phyloP scores from a whole-genome alignment of 2,113 vertebrate genomes.

The Barbus barbus region DNA sequence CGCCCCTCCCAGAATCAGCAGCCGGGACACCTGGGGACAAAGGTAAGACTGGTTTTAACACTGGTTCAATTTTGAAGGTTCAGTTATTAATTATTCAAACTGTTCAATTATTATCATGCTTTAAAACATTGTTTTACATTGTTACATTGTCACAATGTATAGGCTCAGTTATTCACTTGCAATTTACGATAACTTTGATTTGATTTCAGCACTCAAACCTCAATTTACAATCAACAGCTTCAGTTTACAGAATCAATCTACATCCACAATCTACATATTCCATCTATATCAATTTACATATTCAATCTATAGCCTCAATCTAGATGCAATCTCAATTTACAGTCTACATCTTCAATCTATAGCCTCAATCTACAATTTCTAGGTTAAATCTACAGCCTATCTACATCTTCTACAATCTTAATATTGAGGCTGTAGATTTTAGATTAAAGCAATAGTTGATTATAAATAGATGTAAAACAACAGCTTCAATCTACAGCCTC shows the following conservation, averaged over 20 bases:
- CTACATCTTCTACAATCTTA: background rate
- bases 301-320: background rate
- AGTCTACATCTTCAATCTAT: background rate
- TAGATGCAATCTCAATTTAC: background rate
- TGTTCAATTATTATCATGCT: too few relatives aligned
- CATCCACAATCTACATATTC: background rate
- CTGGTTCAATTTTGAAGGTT: background rate
- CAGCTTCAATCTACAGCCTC: background rate
- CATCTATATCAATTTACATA: background rate
- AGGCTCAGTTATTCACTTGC: too few relatives aligned
- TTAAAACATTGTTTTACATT: too few relatives aligned
- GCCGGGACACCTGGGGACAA: slow-evolving; percentile 87
- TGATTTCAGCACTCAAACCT: background rate
- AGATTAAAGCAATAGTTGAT: too few relatives aligned
- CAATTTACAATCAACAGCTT: background rate
- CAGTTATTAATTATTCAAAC: too few relatives aligned
- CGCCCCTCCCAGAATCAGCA: slow-evolving; percentile 92
- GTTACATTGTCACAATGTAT: too few relatives aligned
- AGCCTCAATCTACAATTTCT: background rate
- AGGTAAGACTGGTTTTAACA: background rate
- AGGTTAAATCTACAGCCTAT: background rate
- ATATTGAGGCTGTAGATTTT: background rate
- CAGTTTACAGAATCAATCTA: background rate
- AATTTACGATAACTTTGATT: background rate
- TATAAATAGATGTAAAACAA: background rate